Percentiles rank a stretch among this genome's conserved stretches.
These are phyloP conservation scores for Melinopterus prodromus DNA, from an alignment of 2,888 invertebrate species.

Conservation along the genomic window DNA sequence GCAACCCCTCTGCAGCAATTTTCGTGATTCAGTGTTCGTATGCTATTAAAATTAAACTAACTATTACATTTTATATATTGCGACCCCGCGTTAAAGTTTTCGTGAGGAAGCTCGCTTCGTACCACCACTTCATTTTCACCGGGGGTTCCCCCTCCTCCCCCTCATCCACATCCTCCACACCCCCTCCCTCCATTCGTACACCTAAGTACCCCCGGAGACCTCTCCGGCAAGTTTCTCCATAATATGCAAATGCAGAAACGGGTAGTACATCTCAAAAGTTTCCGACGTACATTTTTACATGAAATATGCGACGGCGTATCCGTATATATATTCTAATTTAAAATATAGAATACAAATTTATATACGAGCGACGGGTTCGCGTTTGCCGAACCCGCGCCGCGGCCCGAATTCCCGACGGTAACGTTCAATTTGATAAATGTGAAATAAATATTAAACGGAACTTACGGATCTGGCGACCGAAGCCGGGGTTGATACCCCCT, in stretches of 20 bases:
- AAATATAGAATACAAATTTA: constrained; percentile 63
- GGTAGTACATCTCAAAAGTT: constrained; percentile 56
- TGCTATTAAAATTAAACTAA: constrained; percentile 44
- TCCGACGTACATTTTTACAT: constrained; percentile 56
- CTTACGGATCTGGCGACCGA: constrained; percentile 41
- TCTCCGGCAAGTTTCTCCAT: constrained; percentile 54
- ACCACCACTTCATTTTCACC: constrained; percentile 21
- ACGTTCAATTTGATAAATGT: constrained; percentile 62
- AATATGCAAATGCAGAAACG: constrained; percentile 58
- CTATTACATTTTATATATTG: constrained; percentile 45
- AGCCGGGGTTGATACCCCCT: neutral
- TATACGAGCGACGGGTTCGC: constrained; percentile 48
- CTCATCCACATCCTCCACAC: neutral
- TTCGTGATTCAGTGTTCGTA: constrained; percentile 45
- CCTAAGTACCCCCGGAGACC: constrained; percentile 29
- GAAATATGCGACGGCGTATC: constrained; percentile 60
- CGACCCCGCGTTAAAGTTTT: constrained; percentile 38
- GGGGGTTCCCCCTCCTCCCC: neutral
- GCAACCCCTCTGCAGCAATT: constrained; percentile 48
- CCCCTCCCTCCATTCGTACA: constrained; percentile 8
- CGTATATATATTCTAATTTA: constrained; percentile 62
- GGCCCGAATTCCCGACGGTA: constrained; percentile 58
- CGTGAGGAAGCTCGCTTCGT: constrained; percentile 12
- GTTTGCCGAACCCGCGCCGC: constrained; percentile 47
- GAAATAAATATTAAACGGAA: constrained; percentile 61